Evolutionary conservation across 2,113 vertebrate species (phyloP).

Genomic region (Microcebus ravelobensis): DNA sequence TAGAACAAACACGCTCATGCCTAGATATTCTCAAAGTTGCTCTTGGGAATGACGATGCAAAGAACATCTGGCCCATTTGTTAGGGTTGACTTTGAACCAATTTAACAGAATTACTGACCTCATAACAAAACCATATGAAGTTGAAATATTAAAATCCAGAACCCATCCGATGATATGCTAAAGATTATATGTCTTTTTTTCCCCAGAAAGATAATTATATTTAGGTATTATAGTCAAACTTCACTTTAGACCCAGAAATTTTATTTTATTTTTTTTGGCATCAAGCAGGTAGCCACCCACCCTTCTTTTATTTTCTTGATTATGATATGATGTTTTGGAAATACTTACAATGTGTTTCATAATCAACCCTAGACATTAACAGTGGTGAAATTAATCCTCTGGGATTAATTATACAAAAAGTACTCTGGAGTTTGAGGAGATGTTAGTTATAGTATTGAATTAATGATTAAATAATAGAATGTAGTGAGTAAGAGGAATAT

Average conservation of each 20-base stretch:
- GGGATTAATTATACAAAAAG: conserved; percentile 61
- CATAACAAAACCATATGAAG: not conserved
- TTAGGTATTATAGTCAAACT: not conserved
- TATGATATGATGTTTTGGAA: conserved; percentile 37
- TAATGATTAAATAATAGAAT: conserved; percentile 66
- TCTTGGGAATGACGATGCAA: not conserved
- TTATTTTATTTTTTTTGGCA: not conserved
- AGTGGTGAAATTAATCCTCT: conserved; percentile 49
- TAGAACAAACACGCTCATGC: not conserved
- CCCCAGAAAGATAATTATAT: not conserved
- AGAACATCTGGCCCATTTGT: not conserved
- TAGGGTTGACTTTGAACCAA: not conserved
- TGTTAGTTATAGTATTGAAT: conserved; percentile 65
- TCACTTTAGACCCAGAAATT: not conserved
- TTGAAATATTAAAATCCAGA: not conserved
- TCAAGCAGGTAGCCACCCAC: not conserved
- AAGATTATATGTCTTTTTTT: not conserved
- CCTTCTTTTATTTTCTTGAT: conserved; percentile 39
- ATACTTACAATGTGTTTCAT: conserved; percentile 40
- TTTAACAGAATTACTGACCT: not conserved
- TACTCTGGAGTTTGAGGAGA: not conserved
- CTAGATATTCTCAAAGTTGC: not conserved
- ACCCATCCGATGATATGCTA: not conserved
- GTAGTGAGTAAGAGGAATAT: conserved; percentile 45
- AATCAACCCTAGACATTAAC: conserved; percentile 54